phyloP scores from a whole-genome alignment of 2,113 vertebrate genomes.

The Pelusios castaneus region DNA sequence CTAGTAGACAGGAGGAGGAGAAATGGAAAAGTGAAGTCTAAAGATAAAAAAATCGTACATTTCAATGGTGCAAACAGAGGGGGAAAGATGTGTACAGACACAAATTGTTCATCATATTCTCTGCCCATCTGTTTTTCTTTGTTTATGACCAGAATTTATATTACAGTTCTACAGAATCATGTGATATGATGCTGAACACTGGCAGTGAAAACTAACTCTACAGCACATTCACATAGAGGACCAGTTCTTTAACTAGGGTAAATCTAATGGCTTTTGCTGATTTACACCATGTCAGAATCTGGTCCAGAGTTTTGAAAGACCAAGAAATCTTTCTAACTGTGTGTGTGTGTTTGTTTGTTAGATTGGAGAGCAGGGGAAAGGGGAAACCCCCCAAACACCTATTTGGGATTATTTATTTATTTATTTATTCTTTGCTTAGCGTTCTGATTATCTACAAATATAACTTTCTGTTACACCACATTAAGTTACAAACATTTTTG shows the following conservation, averaged over 20 bases:
- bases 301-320: not conserved
- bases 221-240: not conserved
- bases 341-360: not conserved
- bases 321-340: not conserved
- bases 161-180: not conserved
- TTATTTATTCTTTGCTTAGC: not conserved
- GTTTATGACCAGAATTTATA: slow-evolving; percentile 46
- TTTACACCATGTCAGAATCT: not conserved
- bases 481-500: not conserved
- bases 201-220: not conserved
- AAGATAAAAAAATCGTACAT: slow-evolving; percentile 33
- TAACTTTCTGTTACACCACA: not conserved
- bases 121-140: not conserved
- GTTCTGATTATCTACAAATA: not conserved
- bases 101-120: slow-evolving; percentile 1
- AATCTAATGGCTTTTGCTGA: not conserved
- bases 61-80: not conserved
- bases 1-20: not conserved
- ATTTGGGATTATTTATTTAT: not conserved
- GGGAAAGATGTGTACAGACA: not conserved
- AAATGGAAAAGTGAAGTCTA: slow-evolving; percentile 1
- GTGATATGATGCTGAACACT: not conserved
- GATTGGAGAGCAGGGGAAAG: not conserved
- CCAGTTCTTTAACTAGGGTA: not conserved
- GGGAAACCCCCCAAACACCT: not conserved